Percentiles rank a stretch among this genome's conserved stretches.
Evolutionary conservation across 2,797 vertebrate species (phyloP).

Genomic region (Cyprinella venusta): DNA sequence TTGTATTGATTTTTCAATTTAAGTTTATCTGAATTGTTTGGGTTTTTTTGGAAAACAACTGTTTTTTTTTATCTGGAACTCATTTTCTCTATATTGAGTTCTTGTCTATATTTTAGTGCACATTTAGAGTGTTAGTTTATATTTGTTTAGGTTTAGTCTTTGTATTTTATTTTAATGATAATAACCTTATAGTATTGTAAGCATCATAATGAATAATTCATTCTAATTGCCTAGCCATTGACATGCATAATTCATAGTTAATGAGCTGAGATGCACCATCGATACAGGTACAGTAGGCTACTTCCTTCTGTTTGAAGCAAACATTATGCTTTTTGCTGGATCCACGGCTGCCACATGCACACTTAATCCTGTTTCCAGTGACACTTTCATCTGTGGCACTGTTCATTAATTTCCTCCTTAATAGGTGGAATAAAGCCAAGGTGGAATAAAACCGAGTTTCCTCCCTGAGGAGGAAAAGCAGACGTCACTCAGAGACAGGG

Average conservation of each 20-base stretch:
- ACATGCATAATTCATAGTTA: conserved; percentile 17
- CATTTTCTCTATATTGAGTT: background rate
- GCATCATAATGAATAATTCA: background rate
- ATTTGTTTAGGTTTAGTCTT: background rate
- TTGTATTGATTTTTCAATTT: background rate
- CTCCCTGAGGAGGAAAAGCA: conserved; percentile 46
- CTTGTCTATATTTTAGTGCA: background rate
- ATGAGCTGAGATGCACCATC: background rate
- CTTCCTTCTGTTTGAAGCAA: background rate
- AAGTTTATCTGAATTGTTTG: background rate
- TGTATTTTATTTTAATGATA: background rate
- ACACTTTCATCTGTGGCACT: conserved; percentile 18
- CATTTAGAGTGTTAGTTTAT: background rate
- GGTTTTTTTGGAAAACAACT: background rate
- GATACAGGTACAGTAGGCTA: background rate
- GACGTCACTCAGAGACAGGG: conserved; percentile 49
- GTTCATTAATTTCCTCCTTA: conserved; percentile 35
- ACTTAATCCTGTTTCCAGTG: conserved; percentile 22
- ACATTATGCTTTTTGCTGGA: background rate
- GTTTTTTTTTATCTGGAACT: background rate
- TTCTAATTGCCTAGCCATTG: background rate
- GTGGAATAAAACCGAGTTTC: conserved; percentile 29
- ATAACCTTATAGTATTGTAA: background rate
- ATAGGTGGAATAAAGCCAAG: conserved; percentile 23
- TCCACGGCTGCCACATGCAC: background rate